These are phyloP conservation scores for Dermochelys coriacea DNA, from an alignment of 2,797 vertebrate genomes.

Conservation along the genomic window DNA sequence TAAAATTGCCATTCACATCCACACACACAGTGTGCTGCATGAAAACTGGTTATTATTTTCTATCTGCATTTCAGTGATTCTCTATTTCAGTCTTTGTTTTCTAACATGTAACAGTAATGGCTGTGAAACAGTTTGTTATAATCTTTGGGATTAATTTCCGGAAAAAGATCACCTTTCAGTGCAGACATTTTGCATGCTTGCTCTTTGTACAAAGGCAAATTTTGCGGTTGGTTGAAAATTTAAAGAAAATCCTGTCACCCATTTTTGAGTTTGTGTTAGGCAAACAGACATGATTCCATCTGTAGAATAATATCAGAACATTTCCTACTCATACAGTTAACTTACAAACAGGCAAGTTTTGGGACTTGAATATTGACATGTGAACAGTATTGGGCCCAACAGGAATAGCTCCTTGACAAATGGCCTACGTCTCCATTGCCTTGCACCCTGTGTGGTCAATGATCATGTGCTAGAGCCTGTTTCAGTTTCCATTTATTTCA, in stretches of 20 bases:
- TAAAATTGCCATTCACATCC: accelerated
- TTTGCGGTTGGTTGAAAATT: accelerated
- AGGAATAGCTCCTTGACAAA: not conserved
- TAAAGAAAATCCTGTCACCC: not conserved
- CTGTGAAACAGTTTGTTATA: not conserved
- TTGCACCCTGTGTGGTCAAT: not conserved
- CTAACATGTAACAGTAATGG: not conserved
- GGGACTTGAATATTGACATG: accelerated
- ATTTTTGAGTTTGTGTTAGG: not conserved
- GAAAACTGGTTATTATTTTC: not conserved
- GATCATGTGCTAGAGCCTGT: not conserved
- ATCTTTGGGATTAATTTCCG: not conserved
- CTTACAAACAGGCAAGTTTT: not conserved
- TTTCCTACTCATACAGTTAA: not conserved
- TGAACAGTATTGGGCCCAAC: accelerated
- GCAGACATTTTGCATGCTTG: accelerated
- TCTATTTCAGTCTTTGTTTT: not conserved
- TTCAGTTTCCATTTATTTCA: not conserved
- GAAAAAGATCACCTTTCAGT: not conserved
- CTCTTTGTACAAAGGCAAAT: not conserved
- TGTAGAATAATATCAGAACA: not conserved
- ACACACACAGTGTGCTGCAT: not conserved
- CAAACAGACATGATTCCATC: not conserved
- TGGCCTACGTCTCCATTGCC: accelerated
- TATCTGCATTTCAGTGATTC: not conserved